These are phyloP conservation scores for Turnix velox DNA, from an alignment of 2,113 vertebrate genomes.

Conservation along the genomic window DNA sequence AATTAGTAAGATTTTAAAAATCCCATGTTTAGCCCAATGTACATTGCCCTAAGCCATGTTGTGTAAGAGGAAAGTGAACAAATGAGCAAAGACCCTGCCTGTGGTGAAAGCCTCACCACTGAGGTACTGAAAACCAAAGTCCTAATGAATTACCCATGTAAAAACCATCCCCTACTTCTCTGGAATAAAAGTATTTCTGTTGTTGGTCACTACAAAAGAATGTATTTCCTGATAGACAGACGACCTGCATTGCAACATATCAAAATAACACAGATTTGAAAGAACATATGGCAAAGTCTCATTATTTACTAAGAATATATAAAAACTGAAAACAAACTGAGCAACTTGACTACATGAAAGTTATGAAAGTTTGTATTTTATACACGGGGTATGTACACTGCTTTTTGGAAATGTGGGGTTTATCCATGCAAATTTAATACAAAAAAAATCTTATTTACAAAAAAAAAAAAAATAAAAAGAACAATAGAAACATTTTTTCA, in stretches of 20 bases:
- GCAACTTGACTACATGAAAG: constrained; percentile 25
- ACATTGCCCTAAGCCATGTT: fast-evolving
- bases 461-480: neutral
- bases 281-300: neutral
- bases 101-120: neutral
- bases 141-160: fast-evolving
- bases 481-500: constrained; percentile 49
- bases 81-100: neutral
- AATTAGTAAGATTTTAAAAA: neutral
- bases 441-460: constrained; percentile 76
- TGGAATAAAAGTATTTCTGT: neutral
- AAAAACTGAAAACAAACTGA: neutral
- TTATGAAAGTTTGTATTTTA: constrained; percentile 79
- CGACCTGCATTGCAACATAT: no score
- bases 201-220: neutral
- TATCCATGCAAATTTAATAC: constrained; percentile 82
- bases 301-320: constrained; percentile 7
- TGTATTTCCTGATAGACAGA: neutral
- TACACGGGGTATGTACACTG: constrained; percentile 82
- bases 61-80: neutral
- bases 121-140: neutral
- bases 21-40: neutral
- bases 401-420: constrained; percentile 54
- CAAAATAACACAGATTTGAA: neutral
- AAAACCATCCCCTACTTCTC: neutral